Percentiles rank a stretch among this genome's conserved stretches.
These are phyloP conservation scores for Macropodus opercularis DNA, from an alignment of 2,797 vertebrate species.

Conservation along the genomic window DNA sequence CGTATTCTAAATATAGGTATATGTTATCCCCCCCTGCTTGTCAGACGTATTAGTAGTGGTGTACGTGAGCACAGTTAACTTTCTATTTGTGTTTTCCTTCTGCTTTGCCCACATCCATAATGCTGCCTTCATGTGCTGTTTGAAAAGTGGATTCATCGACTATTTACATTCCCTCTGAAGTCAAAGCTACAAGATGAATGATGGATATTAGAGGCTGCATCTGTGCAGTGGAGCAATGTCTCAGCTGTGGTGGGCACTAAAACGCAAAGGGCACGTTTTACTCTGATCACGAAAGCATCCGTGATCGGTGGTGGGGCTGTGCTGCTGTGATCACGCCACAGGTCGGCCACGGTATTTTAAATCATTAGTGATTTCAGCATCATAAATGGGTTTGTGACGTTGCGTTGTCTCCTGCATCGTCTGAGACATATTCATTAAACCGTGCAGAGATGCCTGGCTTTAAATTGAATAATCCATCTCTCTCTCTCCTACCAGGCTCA, in stretches of 20 bases:
- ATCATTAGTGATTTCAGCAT: too few species aligned
- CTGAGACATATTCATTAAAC: too few species aligned
- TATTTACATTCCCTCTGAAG: constrained; percentile 51
- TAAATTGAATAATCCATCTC: constrained; percentile 21
- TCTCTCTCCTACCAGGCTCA: constrained; percentile 82
- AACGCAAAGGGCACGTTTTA: not conserved
- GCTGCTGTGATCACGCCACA: constrained; percentile 4
- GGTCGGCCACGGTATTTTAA: too few species aligned
- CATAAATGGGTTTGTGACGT: too few species aligned
- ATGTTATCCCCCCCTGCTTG: too few species aligned
- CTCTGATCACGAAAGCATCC: not conserved
- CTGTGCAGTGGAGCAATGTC: constrained; percentile 26
- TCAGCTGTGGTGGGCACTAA: not conserved
- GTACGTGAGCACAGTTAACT: too few species aligned
- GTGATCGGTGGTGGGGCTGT: not conserved
- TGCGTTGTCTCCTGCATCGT: too few species aligned
- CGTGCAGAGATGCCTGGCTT: constrained; percentile 25
- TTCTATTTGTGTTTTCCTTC: not conserved
- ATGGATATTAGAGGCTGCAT: constrained; percentile 41
- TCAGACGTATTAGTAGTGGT: too few species aligned
- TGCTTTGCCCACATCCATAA: not conserved
- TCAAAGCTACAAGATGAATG: constrained; percentile 36
- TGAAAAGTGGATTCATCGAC: constrained; percentile 11
- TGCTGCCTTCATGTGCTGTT: constrained; percentile 4
- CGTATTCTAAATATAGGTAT: too few species aligned